Base-by-base conservation (phyloP, 2,113 vertebrate genomes). In the Helogale parvula region DNA sequence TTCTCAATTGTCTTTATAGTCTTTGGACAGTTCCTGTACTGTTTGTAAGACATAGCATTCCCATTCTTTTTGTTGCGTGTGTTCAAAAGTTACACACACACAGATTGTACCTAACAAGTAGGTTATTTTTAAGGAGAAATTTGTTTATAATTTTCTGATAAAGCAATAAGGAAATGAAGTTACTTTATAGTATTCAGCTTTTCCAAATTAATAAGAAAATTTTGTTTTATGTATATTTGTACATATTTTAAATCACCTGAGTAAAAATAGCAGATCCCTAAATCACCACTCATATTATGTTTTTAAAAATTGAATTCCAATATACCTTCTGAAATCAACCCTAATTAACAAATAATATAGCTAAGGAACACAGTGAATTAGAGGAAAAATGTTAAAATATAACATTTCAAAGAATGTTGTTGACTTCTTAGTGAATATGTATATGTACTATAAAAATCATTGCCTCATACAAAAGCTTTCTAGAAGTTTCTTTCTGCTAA, bases 291-390 rank as follows among this genome's bases (percentile, higher is more conserved):
- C 15, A 31, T 12, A 74, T 21, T 69, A 71, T 84, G 23, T 88
- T 77, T 83, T 95, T 47, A 92, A 93, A 95, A 96, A 29, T 4
- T 54, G 17, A 94, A 65, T 83, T 89, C 1, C 3, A 93, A 7
- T 23, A n/a, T 63, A 35, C 12, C 83, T 83, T 35, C 41, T 87
- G 23, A 90, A 95, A 92, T 85, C 31, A 95, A 79, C 17, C 12
- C 45, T 86, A 74, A 74, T 41, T 96, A 77, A 9, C 6, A 54
- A 92, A 89, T 27, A 72, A 25, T 45, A 69, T 47, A 69, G 45
- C 25, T 19, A 45, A 76, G 2, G 7, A 96, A 92, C 29, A 17
- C 7, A 90, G 7, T 84, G 95, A 94, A 89, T 97, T 85, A 92
- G 63, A 83, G 16, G 33, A 84, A 76, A 54, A 3, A 4, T 82